Conservation (phyloP, 1,140 invertebrate genomes). For the Ridgeia piscesae region DNA sequence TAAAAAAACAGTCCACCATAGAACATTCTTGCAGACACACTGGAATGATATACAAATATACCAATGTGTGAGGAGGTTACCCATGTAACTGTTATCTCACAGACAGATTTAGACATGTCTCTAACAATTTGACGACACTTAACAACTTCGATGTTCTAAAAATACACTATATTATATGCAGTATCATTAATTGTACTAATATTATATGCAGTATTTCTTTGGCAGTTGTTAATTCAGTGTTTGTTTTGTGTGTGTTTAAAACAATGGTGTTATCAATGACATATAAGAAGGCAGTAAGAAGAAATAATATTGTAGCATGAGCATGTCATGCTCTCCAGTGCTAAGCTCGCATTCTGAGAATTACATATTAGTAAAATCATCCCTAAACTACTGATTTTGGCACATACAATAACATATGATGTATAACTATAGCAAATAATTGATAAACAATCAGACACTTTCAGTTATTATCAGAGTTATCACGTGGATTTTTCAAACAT, state of each 20-base stretch:
- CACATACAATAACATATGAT: neutral
- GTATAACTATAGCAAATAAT: neutral
- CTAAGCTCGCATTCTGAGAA: neutral
- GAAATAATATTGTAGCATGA: neutral
- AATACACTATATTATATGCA: neutral
- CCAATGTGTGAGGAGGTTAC: neutral
- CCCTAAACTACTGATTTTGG: neutral
- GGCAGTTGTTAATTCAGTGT: too few relatives aligned
- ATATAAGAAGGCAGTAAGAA: neutral
- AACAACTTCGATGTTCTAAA: neutral
- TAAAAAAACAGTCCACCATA: neutral
- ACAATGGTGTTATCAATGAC: neutral
- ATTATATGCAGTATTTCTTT: neutral
- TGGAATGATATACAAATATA: neutral
- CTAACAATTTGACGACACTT: too few relatives aligned
- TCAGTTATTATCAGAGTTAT: neutral
- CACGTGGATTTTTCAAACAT: neutral
- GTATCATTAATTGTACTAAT: neutral
- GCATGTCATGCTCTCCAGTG: neutral
- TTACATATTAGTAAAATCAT: neutral
- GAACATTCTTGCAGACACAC: neutral
- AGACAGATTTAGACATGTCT: too few relatives aligned
- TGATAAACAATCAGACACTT: neutral
- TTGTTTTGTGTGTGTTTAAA: too few relatives aligned
- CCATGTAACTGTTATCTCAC: neutral